Evolutionary conservation across 2,113 vertebrate genomes (phyloP), one percentile per base, ranked within the genome.

Genomic region (Pluvianellus socialis): DNA sequence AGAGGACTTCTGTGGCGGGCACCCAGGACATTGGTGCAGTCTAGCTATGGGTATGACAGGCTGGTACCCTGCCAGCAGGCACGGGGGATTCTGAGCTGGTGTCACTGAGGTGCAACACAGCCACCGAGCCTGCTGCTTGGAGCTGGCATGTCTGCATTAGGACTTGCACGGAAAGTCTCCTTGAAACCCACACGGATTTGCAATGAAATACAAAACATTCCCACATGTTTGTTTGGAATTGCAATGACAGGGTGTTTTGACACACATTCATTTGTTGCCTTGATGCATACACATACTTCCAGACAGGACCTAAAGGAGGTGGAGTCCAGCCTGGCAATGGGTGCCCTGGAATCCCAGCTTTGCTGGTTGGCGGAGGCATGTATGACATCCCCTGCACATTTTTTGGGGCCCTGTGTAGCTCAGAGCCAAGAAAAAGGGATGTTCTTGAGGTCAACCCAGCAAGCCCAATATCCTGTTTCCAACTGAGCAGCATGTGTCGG

Each of bases 341-440:
- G 21, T 49, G 13, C 20, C 35, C 42, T 35, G 35, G 47, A 70
- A 58, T 52, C 28, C 33, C 44, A 35, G 24, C 21, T 70, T 76
- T 66, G 44, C 55, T 14, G 44, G 4, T 18, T 35, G 55, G 19
- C 15, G 47, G 53, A 58, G 26, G 13, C 14, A 71, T 0, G 9
- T 11, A 26, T 47, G 26, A 47, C 13, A 21, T 24, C 11, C 38
- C 8, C n/a, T 15, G 1, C 16, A 55, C 5, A 23, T 24, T 62
- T 59, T 3, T 15, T 12, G 22, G 49, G 40, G 4, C 5, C 26
- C 10, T 0, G 0, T 35, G 33, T n/a, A 45, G n/a, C 45, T 49
- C 62, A 80, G 40, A 71, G 45, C 5, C 58, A 76, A 42, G 70
- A 50, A 81, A 52, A 72, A 33, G 2, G 32, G 12, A 7, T 2